Evolutionary conservation across 2,888 invertebrate genomes (phyloP).

Genomic region (Serrognathus titanus): DNA sequence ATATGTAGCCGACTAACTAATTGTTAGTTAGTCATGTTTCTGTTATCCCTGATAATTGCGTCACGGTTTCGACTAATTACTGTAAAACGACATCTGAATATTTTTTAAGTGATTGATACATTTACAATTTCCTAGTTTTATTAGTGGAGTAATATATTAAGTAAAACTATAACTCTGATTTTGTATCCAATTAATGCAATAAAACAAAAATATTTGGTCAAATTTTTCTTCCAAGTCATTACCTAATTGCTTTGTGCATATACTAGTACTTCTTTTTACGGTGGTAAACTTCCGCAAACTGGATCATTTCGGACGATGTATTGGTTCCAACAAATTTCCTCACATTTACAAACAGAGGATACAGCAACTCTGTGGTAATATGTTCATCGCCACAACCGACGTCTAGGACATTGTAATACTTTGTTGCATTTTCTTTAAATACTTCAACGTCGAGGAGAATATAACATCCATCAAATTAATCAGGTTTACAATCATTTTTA

Average conservation of each 20-base stretch:
- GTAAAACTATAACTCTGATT: conserved; percentile 58
- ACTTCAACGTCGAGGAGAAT: too few species aligned
- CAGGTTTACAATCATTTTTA: too few species aligned
- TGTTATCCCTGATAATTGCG: too few species aligned
- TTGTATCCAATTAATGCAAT: conserved; percentile 76
- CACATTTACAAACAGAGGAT: conserved; percentile 57
- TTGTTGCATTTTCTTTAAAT: too few species aligned
- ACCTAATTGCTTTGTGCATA: conserved; percentile 53
- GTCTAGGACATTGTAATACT: conserved; percentile 63
- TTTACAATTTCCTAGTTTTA: too few species aligned
- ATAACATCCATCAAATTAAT: too few species aligned
- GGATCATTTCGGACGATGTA: conserved; percentile 68
- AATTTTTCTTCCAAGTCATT: conserved; percentile 53
- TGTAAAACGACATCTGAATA: too few species aligned
- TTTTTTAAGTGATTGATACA: too few species aligned
- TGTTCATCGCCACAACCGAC: conserved; percentile 74
- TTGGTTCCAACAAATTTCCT: conserved; percentile 62
- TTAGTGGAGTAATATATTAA: too few species aligned
- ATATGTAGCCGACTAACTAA: too few species aligned
- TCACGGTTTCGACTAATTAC: too few species aligned
- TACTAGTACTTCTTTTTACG: conserved; percentile 55
- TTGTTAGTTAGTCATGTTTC: too few species aligned
- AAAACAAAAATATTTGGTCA: conserved; percentile 72
- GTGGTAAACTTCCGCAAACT: conserved; percentile 47
- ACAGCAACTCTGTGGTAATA: conserved; percentile 61